Conservation (phyloP, 2,888 invertebrate species). For the Habrosyne pyritoides region DNA sequence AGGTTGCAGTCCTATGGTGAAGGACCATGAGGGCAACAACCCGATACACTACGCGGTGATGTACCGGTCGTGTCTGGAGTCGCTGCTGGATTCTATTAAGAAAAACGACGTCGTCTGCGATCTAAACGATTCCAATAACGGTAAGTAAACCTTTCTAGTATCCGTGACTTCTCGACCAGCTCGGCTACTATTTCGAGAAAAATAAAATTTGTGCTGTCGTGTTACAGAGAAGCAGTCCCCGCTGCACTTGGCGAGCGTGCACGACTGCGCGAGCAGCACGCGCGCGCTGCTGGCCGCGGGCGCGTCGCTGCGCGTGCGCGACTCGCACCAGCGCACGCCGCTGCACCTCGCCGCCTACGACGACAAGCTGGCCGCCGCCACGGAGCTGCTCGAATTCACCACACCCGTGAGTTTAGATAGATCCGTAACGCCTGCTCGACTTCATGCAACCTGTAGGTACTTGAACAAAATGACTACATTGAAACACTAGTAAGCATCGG, state of each 20-base stretch:
- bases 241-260: conserved; percentile 58
- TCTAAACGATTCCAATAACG: conserved; percentile 59
- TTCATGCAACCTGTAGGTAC: not conserved
- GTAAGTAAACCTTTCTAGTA: conserved; percentile 35
- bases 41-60: conserved; percentile 87
- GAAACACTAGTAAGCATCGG: too few relatives aligned
- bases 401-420: conserved; percentile 30
- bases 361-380: conserved; percentile 40
- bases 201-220: not conserved
- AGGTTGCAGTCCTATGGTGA: conserved; percentile 73
- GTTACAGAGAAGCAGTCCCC: conserved; percentile 59
- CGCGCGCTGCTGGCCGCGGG: conserved; percentile 43
- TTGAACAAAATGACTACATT: too few relatives aligned
- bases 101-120: conserved; percentile 45
- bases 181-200: too few relatives aligned
- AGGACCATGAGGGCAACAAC: conserved; percentile 83
- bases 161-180: too few relatives aligned
- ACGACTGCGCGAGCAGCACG: conserved; percentile 38
- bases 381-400: conserved; percentile 38
- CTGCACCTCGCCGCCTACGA: conserved; percentile 69
- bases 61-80: conserved; percentile 67
- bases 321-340: conserved; percentile 58
- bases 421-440: not conserved
- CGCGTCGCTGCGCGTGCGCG: conserved; percentile 45
- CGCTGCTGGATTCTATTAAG: conserved; percentile 70